Percentiles rank a stretch among this genome's conserved stretches.
phyloP scores from a whole-genome alignment of 2,797 vertebrate species.

The Propithecus perrieri region DNA sequence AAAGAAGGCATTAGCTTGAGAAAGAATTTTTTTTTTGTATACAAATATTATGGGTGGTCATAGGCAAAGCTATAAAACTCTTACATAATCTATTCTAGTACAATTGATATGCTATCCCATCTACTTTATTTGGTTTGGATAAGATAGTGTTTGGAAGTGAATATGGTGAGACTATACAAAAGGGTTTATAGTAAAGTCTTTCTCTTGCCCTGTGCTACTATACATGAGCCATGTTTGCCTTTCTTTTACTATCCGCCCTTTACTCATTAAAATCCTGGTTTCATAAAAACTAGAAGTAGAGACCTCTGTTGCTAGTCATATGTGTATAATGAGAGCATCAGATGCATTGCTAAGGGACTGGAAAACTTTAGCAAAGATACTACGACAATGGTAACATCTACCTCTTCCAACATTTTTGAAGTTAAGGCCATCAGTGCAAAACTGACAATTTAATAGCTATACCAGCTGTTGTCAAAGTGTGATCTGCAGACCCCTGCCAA shows the following conservation, averaged over 20 bases:
- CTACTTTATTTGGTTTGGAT: background rate
- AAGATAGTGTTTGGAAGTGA: background rate
- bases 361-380: background rate
- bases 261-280: background rate
- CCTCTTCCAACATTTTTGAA: background rate
- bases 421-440: background rate
- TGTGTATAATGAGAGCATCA: background rate
- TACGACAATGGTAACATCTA: background rate
- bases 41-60: slow-evolving; percentile 26
- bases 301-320: background rate
- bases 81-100: background rate
- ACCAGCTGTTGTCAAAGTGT: background rate
- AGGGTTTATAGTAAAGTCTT: background rate
- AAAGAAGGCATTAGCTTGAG: slow-evolving; percentile 5
- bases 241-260: background rate
- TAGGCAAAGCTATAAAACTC: background rate
- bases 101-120: background rate
- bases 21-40: slow-evolving; percentile 18
- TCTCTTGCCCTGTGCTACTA: background rate
- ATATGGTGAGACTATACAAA: background rate
- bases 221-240: background rate
- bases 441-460: background rate
- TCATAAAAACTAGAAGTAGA: background rate
- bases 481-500: background rate
- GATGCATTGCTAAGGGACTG: background rate